phyloP scores from a whole-genome alignment of 2,888 invertebrate species.

The Cartodere bifasciata region DNA sequence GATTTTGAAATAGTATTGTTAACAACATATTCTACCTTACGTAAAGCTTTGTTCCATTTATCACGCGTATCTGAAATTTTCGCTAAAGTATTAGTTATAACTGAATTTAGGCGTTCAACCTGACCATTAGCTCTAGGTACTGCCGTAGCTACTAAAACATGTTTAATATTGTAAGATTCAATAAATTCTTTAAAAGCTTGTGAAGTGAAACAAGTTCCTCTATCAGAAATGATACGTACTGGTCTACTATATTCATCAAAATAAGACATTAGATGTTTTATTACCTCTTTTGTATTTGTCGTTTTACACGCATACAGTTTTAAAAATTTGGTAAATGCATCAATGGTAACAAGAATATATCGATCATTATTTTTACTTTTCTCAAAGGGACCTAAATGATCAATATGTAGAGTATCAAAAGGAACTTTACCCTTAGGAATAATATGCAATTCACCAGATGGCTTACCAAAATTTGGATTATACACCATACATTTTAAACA shows the following conservation, averaged over 20 bases:
- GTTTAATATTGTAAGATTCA: conserved; percentile 6
- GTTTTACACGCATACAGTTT: conserved; percentile 16
- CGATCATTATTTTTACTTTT: conserved; percentile 10
- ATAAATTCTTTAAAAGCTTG: conserved; percentile 6
- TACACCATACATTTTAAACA: conserved; percentile 22
- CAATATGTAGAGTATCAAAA: conserved; percentile 20
- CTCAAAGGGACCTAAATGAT: conserved; percentile 21
- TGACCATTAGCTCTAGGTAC: conserved; percentile 9
- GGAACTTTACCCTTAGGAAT: conserved; percentile 20
- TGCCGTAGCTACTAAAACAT: conserved; percentile 6
- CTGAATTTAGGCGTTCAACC: conserved; percentile 9
- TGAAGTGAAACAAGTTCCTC: conserved; percentile 10
- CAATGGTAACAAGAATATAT: conserved; percentile 20
- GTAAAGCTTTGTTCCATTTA: conserved; percentile 16
- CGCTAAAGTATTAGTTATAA: conserved; percentile 6
- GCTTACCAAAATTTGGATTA: conserved; percentile 15
- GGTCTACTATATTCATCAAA: conserved; percentile 9
- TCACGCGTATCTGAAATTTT: conserved; percentile 5
- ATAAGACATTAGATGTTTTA: conserved; percentile 15
- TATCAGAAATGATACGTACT: conserved; percentile 7
- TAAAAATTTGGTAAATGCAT: conserved; percentile 20
- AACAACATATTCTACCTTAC: conserved; percentile 14
- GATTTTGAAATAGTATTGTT: conserved; percentile 20
- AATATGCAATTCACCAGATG: conserved; percentile 19
- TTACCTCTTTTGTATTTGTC: conserved; percentile 14